phyloP scores from a whole-genome alignment of 1,140 invertebrate species.

The Heliothis subflexa region DNA sequence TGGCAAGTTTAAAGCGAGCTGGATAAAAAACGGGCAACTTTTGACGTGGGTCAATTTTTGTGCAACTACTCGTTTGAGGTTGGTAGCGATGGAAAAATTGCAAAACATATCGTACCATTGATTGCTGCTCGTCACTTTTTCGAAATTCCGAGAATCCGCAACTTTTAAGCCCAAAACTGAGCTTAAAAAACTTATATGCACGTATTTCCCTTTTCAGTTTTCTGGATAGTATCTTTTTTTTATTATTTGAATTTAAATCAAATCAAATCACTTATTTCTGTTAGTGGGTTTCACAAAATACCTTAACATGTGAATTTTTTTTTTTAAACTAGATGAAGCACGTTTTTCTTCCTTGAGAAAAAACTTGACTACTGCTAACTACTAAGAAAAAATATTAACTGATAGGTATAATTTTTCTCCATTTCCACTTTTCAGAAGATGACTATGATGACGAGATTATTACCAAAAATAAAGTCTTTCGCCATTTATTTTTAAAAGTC shows the following conservation, averaged over 20 bases:
- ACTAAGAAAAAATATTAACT: too few species aligned
- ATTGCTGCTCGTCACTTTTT: background rate
- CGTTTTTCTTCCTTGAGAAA: too few species aligned
- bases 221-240: background rate
- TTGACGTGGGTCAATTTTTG: conserved; percentile 20
- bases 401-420: too few species aligned
- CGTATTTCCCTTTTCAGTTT: background rate
- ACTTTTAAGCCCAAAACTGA: background rate
- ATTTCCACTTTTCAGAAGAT: too few species aligned
- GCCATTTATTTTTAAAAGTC: too few species aligned
- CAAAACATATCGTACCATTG: conserved; percentile 17
- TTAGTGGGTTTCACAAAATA: too few species aligned
- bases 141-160: background rate
- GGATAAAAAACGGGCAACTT: conserved; percentile 1
- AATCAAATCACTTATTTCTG: too few species aligned
- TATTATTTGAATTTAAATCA: background rate
- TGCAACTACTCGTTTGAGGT: background rate
- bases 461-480: too few species aligned
- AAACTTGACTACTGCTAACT: too few species aligned
- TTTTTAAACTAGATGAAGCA: too few species aligned
- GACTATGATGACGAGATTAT: too few species aligned
- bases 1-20: background rate
- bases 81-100: background rate
- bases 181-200: conserved; percentile 13
- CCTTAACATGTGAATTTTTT: too few species aligned